Conservation (phyloP, 2,888 invertebrate genomes). For the Ochropacha duplaris region DNA sequence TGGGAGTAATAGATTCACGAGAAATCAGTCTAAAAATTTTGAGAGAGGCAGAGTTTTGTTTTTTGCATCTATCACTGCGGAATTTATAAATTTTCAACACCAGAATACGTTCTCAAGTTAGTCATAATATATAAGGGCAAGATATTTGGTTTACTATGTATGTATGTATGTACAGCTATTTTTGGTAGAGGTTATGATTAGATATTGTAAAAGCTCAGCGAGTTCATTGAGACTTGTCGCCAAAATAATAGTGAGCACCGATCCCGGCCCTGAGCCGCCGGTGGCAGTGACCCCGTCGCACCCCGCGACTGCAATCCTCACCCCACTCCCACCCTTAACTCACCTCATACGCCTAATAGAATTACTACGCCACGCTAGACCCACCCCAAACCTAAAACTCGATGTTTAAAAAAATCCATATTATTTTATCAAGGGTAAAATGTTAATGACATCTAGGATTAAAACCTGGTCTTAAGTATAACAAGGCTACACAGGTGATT, state of each 20-base stretch:
- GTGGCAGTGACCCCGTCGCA: constrained; percentile 85
- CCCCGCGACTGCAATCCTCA: constrained; percentile 77
- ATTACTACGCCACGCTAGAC: constrained; percentile 20
- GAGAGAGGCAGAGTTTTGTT: no score
- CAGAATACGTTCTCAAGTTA: no score
- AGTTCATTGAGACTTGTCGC: constrained; percentile 63
- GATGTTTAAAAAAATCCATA: constrained; percentile 19
- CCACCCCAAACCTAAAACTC: constrained; percentile 19
- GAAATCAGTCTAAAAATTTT: no score
- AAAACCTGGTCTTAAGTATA: no score
- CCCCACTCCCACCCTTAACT: constrained; percentile 33
- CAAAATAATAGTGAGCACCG: constrained; percentile 63
- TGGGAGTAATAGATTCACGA: no score
- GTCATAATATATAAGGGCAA: no score
- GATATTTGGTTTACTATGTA: no score
- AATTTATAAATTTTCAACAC: no score
- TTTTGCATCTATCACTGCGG: no score
- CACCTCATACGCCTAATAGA: constrained; percentile 39
- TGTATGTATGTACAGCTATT: no score
- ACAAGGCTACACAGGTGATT: no score
- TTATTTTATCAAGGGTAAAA: neutral
- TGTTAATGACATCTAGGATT: no score
- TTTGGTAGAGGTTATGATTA: neutral
- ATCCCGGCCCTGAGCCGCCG: constrained; percentile 54
- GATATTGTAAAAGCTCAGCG: constrained; percentile 27